A percentile compares a stretch with the other conserved stretches of the same genome.
phyloP scores from a whole-genome alignment of 2,888 invertebrate genomes.

The Polyommatus iphigenia region DNA sequence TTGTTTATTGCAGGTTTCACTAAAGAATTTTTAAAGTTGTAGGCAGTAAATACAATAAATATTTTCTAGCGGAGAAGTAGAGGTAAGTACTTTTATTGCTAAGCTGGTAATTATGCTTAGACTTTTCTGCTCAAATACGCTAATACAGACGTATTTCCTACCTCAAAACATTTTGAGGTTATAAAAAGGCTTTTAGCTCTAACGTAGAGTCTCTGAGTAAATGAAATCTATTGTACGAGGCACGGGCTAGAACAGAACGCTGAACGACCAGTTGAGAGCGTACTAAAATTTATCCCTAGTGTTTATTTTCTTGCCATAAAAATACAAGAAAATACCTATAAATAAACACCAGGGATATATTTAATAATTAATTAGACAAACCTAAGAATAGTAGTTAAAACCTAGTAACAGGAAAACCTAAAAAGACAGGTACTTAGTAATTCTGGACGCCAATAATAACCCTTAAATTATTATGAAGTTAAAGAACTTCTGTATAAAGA shows the following conservation, averaged over 20 bases:
- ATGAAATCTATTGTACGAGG: constrained; percentile 26
- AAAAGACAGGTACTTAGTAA: neutral
- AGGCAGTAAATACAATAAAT: neutral
- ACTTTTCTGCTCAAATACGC: neutral
- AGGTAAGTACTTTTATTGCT: neutral
- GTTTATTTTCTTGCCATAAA: neutral
- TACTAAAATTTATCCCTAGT: constrained; percentile 19
- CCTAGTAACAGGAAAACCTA: no score
- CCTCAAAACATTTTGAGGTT: constrained; percentile 18
- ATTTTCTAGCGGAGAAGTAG: neutral
- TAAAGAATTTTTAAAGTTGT: no score
- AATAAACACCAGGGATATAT: neutral
- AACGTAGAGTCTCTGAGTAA: constrained; percentile 22
- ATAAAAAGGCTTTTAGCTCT: constrained; percentile 30
- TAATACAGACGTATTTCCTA: neutral
- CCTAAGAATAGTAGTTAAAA: no score
- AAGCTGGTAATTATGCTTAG: neutral
- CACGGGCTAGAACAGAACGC: neutral
- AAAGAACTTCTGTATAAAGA: no score
- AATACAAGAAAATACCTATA: neutral
- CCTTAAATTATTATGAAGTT: neutral
- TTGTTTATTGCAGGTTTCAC: no score
- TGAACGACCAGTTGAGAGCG: neutral
- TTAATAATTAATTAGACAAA: neutral
- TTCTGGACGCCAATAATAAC: neutral